phyloP scores from a whole-genome alignment of 2,888 invertebrate genomes.

The Ryuthela nishihirai region DNA sequence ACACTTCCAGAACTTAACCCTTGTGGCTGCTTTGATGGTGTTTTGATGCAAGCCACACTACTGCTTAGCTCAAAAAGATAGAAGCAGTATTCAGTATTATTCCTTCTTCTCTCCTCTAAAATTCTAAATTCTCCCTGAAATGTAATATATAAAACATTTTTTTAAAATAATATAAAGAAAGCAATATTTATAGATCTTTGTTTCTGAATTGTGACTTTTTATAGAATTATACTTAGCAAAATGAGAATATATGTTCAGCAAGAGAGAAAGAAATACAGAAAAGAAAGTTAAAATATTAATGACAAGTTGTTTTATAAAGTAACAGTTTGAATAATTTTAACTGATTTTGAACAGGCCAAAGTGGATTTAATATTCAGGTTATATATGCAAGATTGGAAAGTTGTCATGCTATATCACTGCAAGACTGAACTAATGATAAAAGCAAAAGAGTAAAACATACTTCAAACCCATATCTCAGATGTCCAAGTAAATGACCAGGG shows the following conservation, averaged over 20 bases:
- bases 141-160: constrained; percentile 1
- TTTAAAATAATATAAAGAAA: neutral
- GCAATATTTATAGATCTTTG: neutral
- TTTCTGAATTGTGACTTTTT: too few relatives aligned
- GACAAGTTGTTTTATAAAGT: too few relatives aligned
- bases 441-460: too few relatives aligned
- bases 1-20: constrained; percentile 49
- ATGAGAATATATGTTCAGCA: neutral
- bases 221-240: neutral
- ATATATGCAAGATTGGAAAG: too few relatives aligned
- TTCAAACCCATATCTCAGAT: too few relatives aligned
- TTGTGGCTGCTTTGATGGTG: constrained; percentile 40
- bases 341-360: too few relatives aligned
- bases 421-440: too few relatives aligned
- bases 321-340: too few relatives aligned
- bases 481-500: too few relatives aligned
- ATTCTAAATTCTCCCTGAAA: constrained; percentile 42
- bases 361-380: too few relatives aligned
- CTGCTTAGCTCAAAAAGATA: constrained; percentile 49
- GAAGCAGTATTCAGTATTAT: constrained; percentile 45
- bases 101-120: constrained; percentile 46
- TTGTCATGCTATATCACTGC: too few relatives aligned
- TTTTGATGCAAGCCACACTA: constrained; percentile 20
- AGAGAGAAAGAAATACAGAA: neutral
- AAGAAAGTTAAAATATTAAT: neutral